Conservation (phyloP, 2,797 vertebrate genomes). For the Atherinosoma microstoma region DNA sequence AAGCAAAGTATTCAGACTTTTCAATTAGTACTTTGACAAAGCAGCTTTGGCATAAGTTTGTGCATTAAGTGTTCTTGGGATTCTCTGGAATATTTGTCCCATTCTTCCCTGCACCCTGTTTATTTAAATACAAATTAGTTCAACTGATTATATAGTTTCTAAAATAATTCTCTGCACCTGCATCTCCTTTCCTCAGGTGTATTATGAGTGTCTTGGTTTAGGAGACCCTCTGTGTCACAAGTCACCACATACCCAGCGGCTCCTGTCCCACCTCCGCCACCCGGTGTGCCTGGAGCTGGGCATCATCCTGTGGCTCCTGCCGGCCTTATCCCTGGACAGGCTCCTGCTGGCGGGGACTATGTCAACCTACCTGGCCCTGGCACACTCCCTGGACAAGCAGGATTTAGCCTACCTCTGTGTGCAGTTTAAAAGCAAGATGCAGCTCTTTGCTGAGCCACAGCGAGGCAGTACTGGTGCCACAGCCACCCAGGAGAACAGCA, state of each 20-base stretch:
- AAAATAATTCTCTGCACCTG: neutral
- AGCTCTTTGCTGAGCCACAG: constrained; percentile 74
- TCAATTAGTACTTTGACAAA: neutral
- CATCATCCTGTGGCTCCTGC: constrained; percentile 90
- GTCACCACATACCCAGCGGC: constrained; percentile 82
- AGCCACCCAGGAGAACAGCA: neutral
- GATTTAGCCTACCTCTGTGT: constrained; percentile 88
- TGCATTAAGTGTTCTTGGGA: neutral
- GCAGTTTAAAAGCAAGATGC: constrained; percentile 86
- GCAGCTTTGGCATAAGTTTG: neutral
- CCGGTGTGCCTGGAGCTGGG: constrained; percentile 90
- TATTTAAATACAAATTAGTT: neutral
- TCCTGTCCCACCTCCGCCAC: constrained; percentile 90
- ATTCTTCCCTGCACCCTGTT: neutral
- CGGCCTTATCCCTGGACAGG: constrained; percentile 88
- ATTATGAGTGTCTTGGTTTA: constrained; percentile 87
- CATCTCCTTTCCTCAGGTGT: constrained; percentile 80
- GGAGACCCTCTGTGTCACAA: constrained; percentile 88
- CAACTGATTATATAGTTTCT: neutral
- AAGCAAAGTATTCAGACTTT: neutral
- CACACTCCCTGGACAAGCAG: constrained; percentile 89
- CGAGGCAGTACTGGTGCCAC: constrained; percentile 10
- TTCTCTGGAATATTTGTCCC: neutral
- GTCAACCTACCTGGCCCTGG: constrained; percentile 86
- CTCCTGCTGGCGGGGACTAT: constrained; percentile 86